These are phyloP conservation scores for Centruroides vittatus DNA, from an alignment of 1,140 invertebrate species.

Conservation along the genomic window DNA sequence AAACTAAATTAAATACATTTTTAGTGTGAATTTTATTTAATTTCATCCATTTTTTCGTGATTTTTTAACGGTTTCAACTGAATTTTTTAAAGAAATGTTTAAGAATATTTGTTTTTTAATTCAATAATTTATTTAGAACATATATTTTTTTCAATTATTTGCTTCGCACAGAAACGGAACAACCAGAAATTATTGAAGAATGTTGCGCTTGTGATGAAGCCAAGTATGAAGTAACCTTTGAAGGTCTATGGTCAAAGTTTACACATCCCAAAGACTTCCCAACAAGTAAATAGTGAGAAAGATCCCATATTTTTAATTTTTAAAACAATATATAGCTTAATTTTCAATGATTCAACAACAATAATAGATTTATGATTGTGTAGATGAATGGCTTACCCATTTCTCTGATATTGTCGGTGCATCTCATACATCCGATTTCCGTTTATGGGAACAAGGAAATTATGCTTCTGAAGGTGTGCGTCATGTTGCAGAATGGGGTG, in stretches of 20 bases:
- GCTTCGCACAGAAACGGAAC: constrained; percentile 5
- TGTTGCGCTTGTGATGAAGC: constrained; percentile 29
- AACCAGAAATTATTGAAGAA: constrained; percentile 23
- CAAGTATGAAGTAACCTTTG: constrained; percentile 27
- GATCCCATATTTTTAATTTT: too few species aligned
- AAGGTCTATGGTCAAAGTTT: constrained; percentile 38
- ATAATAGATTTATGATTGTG: constrained; percentile 7
- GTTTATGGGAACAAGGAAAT: constrained; percentile 36
- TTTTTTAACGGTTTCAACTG: too few species aligned
- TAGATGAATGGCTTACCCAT: constrained; percentile 34
- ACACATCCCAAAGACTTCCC: constrained; percentile 42
- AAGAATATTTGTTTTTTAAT: too few species aligned
- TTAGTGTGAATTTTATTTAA: too few species aligned
- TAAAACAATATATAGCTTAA: not conserved
- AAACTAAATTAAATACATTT: too few species aligned
- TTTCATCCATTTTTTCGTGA: too few species aligned
- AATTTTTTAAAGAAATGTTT: too few species aligned
- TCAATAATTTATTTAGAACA: too few species aligned
- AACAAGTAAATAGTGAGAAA: constrained; percentile 15
- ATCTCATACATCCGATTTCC: constrained; percentile 32
- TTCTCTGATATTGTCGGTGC: constrained; percentile 41
- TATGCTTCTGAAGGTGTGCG: constrained; percentile 35
- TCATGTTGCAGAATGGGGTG: constrained; percentile 39
- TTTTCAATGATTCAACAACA: not conserved
- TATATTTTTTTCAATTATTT: too few species aligned